Evolutionary conservation across 2,113 vertebrate genomes (phyloP).

Genomic region (Campylomormyrus tamandua): DNA sequence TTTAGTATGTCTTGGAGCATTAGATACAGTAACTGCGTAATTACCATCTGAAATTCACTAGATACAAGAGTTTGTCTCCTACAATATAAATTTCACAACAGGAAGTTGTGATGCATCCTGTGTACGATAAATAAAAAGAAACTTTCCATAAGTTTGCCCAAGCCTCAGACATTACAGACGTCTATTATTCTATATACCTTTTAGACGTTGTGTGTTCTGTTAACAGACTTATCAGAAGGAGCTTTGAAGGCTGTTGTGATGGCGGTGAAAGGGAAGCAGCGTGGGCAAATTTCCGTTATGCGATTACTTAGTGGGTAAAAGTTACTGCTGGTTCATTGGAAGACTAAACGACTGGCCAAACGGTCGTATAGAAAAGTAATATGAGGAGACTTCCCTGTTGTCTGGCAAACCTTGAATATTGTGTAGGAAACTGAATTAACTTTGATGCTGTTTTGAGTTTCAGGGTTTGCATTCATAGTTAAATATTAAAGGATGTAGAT

Average conservation of each 20-base stretch:
- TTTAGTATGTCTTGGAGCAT: neutral
- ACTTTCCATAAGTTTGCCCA: neutral
- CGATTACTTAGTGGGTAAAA: neutral
- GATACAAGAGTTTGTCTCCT: neutral
- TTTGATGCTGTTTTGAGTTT: neutral
- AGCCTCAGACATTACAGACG: neutral
- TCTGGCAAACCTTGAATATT: neutral
- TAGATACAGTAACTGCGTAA: neutral
- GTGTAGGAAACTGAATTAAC: neutral
- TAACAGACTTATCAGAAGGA: neutral
- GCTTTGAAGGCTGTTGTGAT: neutral
- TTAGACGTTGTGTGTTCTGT: neutral
- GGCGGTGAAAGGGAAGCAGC: neutral
- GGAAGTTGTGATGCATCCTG: neutral
- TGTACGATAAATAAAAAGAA: neutral
- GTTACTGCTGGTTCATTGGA: neutral
- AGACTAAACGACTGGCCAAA: neutral
- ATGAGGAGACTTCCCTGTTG: neutral
- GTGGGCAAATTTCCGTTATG: neutral
- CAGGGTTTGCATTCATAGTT: neutral
- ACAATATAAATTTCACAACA: neutral
- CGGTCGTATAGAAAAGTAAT: neutral
- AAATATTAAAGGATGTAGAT: neutral
- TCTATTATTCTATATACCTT: neutral
- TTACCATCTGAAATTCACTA: neutral